phyloP scores from a whole-genome alignment of 2,888 invertebrate genomes.

The Seladonia tumulorum region DNA sequence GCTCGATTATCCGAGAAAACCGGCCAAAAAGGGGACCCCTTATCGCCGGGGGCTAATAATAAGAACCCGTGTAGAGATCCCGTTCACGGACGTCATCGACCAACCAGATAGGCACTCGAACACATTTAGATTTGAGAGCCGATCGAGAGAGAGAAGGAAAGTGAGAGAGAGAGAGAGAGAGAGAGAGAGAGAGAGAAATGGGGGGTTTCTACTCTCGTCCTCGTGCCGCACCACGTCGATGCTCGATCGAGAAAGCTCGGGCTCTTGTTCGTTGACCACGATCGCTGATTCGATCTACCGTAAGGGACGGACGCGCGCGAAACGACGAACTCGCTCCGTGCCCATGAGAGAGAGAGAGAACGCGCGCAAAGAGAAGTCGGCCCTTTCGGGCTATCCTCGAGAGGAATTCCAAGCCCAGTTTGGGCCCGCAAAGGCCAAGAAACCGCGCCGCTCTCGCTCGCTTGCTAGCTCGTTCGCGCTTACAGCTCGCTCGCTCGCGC shows the following conservation, averaged over 20 bases:
- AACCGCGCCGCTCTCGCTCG: constrained; percentile 41
- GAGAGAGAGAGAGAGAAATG: neutral
- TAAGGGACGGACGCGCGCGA: constrained; percentile 38
- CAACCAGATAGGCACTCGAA: neutral
- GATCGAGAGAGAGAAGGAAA: neutral
- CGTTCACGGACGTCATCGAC: constrained; percentile 23
- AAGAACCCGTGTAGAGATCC: constrained; percentile 7
- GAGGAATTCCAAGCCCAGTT: constrained; percentile 80
- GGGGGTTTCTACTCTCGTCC: neutral
- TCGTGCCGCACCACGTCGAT: constrained; percentile 1
- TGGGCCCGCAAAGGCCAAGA: constrained; percentile 73
- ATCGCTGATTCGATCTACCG: constrained; percentile 52
- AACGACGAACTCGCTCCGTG: constrained; percentile 18
- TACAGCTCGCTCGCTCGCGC: neutral
- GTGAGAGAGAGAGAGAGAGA: too few species aligned
- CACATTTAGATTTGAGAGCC: constrained; percentile 16
- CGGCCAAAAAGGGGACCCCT: neutral
- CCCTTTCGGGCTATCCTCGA: constrained; percentile 66
- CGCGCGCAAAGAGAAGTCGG: constrained; percentile 40
- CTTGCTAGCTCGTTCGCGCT: neutral
- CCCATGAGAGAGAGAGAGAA: constrained; percentile 33
- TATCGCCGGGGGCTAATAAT: constrained; percentile 30
- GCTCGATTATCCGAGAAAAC: neutral
- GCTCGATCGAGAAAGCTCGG: constrained; percentile 27
- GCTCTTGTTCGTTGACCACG: constrained; percentile 15